These are phyloP conservation scores for Zosterops borbonicus DNA, from an alignment of 2,113 vertebrate species.

Conservation along the genomic window DNA sequence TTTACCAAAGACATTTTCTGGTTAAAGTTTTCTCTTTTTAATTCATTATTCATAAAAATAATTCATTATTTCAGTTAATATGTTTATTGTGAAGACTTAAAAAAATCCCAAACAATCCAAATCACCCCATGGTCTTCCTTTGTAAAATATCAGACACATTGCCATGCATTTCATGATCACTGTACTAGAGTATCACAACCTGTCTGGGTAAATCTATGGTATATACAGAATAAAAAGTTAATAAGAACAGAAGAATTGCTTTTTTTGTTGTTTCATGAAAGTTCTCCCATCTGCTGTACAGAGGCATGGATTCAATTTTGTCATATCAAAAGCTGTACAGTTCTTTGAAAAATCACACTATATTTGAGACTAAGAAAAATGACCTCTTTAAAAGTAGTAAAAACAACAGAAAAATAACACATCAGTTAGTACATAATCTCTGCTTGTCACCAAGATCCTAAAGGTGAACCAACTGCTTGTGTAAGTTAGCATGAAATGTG, in stretches of 20 bases:
- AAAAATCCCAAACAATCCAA: background rate
- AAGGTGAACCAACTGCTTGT: background rate
- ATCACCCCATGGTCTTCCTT: background rate
- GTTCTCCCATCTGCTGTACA: background rate
- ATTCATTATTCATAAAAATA: background rate
- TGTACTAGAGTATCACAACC: background rate
- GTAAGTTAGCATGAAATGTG: background rate
- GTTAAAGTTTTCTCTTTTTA: background rate
- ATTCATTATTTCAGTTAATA: background rate
- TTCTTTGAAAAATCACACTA: background rate
- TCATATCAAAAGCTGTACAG: background rate
- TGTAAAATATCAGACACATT: background rate
- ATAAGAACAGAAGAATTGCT: background rate
- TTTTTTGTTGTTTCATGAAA: background rate
- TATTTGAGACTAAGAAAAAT: background rate
- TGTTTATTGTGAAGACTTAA: background rate
- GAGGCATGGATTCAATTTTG: background rate
- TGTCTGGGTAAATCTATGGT: background rate
- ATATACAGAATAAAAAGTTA: background rate
- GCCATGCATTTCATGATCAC: background rate
- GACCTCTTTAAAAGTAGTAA: background rate
- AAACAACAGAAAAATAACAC: background rate
- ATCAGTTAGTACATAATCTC: background rate
- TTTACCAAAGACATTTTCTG: background rate
- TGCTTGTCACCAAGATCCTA: background rate